phyloP scores from a whole-genome alignment of 2,888 invertebrate genomes.

The Loripinus fragilis region DNA sequence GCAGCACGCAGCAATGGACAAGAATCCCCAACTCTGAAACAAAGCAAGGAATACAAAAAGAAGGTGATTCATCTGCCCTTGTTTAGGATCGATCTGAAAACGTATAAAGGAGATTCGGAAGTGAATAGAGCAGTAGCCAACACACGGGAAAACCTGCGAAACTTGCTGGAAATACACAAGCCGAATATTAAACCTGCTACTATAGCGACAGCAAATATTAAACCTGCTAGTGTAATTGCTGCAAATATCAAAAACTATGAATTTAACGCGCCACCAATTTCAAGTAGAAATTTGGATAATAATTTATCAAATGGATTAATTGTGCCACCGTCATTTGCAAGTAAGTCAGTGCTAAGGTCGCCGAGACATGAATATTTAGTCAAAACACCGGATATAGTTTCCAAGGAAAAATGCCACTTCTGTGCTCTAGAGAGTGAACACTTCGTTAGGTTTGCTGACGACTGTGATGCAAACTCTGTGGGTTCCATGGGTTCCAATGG shows the following conservation, averaged over 20 bases:
- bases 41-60: conserved; percentile 39
- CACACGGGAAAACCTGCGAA: conserved; percentile 55
- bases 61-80: conserved; percentile 58
- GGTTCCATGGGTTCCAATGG: no score
- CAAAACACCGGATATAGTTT: background rate
- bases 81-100: conserved; percentile 56
- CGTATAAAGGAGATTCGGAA: conserved; percentile 47
- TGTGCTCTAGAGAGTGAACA: background rate
- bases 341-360: conserved; percentile 42
- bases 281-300: background rate
- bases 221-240: conserved; percentile 44
- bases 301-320: conserved; percentile 6
- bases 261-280: conserved; percentile 41
- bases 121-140: conserved; percentile 53
- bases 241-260: conserved; percentile 60
- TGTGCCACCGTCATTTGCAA: conserved; percentile 42
- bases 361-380: background rate
- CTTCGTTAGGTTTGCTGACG: conserved; percentile 12
- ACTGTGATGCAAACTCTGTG: background rate
- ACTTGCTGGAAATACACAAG: conserved; percentile 53
- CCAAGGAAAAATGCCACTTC: background rate
- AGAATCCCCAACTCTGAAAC: conserved; percentile 38
- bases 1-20: conserved; percentile 47
- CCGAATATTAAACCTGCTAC: conserved; percentile 48
- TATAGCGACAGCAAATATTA: conserved; percentile 50